Base-by-base conservation (phyloP, 2,113 vertebrate genomes). In the Perognathus longimembris region DNA sequence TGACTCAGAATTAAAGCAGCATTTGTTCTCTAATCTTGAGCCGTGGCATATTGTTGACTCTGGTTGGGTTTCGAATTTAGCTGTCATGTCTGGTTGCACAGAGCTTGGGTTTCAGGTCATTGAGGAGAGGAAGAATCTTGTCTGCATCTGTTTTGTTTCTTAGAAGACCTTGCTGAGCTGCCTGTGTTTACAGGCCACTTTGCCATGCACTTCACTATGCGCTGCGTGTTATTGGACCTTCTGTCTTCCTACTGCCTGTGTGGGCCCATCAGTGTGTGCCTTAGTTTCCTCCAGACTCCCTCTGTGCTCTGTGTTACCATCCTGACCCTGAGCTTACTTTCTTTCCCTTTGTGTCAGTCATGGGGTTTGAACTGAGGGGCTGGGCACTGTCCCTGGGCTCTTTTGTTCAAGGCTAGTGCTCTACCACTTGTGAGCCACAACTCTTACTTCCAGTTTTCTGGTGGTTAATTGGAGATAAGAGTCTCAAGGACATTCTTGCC, bases 1-100 rank as follows among this genome's bases (percentile, higher is more conserved):
- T 64, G 82, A 79, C 61, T 88, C 69, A 77, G 75, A 73, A 66
- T 84, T 79, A 9, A 0, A 7, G 26, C 20, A 75, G 50, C 32
- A 50, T 30, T 79, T 8, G 64, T 84, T 42, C 76, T 93, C 74
- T 88, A 3, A 67, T 92, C 76, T 87, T 80, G 38, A 85, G 40
- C 3, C 0, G 61, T 83, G 77, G 80, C 76, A 17, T 81, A 77
- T 12, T 57, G 17, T 63, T 89, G 78, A 40, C 76, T 70, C 84
- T n/a, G 15, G 30, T 21, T 75, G 77, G 86, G 80, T 95, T 85
- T 95, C 87, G 74, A 2, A 28, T 78, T 71, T 79, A 70, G 64
- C 94, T n/a, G 2, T 79, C 18, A 28, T 38, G 45, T 91, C 92
- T 24, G 84, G 94, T 93, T 91, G 84, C 66, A 38, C 28, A 36